These are phyloP conservation scores for Asobara japonica DNA, from an alignment of 1,140 invertebrate genomes.

Conservation along the genomic window DNA sequence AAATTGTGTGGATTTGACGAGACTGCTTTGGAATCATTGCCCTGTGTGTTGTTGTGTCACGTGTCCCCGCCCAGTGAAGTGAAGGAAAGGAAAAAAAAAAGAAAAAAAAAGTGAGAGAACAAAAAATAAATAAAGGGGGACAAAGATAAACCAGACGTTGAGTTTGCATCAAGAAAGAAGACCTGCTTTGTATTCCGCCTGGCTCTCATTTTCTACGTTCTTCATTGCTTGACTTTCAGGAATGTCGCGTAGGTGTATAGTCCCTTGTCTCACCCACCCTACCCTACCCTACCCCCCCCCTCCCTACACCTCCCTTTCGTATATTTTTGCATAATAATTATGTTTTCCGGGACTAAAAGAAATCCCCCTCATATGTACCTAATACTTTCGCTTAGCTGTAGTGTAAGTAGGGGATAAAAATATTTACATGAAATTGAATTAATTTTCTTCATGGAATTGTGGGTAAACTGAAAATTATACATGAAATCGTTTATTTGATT, in stretches of 20 bases:
- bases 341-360: neutral
- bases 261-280: neutral
- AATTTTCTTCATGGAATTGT: too few relatives aligned
- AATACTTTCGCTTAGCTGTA: too few relatives aligned
- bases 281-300: neutral
- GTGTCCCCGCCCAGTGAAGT: neutral
- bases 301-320: too few relatives aligned
- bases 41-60: neutral
- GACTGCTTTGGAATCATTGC: neutral
- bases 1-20: neutral
- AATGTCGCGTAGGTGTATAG: slow-evolving; percentile 1
- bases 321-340: neutral
- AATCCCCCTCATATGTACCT: too few relatives aligned
- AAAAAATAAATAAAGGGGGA: neutral
- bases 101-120: neutral
- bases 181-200: neutral
- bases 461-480: too few relatives aligned
- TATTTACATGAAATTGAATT: too few relatives aligned
- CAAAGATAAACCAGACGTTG: neutral
- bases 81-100: neutral
- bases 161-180: neutral
- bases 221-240: neutral
- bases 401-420: too few relatives aligned
- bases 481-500: too few relatives aligned
- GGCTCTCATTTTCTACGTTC: neutral